These are phyloP conservation scores for Drosophila mettleri DNA, from an alignment of 2,888 invertebrate genomes.

Conservation along the genomic window DNA sequence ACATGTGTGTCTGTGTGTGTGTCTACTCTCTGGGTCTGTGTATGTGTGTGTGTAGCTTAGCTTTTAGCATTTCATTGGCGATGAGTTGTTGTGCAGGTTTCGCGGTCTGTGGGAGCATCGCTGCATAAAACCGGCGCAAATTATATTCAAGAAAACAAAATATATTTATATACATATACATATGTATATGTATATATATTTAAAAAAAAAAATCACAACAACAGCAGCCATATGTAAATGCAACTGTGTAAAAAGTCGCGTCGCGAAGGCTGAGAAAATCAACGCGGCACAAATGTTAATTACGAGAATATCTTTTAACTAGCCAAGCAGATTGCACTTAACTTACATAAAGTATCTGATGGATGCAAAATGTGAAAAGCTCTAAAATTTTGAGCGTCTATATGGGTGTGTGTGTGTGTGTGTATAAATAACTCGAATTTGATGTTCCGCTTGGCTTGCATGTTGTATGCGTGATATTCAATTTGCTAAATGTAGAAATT, in stretches of 20 bases:
- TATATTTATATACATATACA: slow-evolving; percentile 9
- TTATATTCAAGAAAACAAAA: slow-evolving; percentile 63
- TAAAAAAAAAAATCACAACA: slow-evolving; percentile 32
- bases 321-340: slow-evolving; percentile 56
- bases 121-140: slow-evolving; percentile 73
- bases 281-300: slow-evolving; percentile 78
- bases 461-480: slow-evolving; percentile 39
- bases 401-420: background rate
- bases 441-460: slow-evolving; percentile 25
- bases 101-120: slow-evolving; percentile 75
- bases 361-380: slow-evolving; percentile 38
- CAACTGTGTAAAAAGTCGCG: slow-evolving; percentile 47
- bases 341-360: slow-evolving; percentile 61
- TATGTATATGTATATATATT: too few species aligned
- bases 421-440: slow-evolving; percentile 1
- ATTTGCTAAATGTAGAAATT: background rate
- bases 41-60: slow-evolving; percentile 44
- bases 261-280: slow-evolving; percentile 83
- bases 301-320: slow-evolving; percentile 71
- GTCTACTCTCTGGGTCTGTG: slow-evolving; percentile 11
- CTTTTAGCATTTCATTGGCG: slow-evolving; percentile 77
- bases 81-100: slow-evolving; percentile 76
- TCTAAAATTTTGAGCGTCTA: slow-evolving; percentile 1
- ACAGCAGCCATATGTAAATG: slow-evolving; percentile 48
- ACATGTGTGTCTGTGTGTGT: slow-evolving; percentile 2